These are phyloP conservation scores for Neolamprologus fasciatus DNA, from an alignment of 2,113 vertebrate species.

Conservation along the genomic window DNA sequence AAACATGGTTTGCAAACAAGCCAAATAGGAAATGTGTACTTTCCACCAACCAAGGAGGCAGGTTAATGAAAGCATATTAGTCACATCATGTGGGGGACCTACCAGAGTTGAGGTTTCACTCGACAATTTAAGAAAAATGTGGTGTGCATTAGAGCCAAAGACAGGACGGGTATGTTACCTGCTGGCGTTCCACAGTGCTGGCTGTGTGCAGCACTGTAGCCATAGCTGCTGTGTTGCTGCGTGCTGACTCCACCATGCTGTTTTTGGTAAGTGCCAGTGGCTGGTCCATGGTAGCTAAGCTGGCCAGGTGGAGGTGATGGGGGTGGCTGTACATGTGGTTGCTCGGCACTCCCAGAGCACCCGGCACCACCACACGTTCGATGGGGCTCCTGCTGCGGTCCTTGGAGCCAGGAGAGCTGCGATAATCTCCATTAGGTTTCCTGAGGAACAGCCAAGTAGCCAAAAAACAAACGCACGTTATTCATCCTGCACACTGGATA, in stretches of 20 bases:
- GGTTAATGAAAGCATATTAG: not conserved
- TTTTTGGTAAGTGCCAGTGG: slow-evolving; percentile 96
- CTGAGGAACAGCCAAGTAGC: slow-evolving; percentile 25
- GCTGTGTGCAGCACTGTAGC: slow-evolving; percentile 67
- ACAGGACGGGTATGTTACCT: slow-evolving; percentile 69
- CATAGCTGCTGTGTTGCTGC: slow-evolving; percentile 62
- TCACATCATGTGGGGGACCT: not conserved
- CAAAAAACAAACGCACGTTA: not conserved
- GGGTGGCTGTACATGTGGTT: slow-evolving; percentile 79
- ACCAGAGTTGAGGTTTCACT: not conserved
- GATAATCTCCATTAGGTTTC: slow-evolving; percentile 90
- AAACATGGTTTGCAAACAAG: not conserved
- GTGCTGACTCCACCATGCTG: slow-evolving; percentile 79
- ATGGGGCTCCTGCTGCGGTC: slow-evolving; percentile 91
- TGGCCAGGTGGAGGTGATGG: slow-evolving; percentile 79
- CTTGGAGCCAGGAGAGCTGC: slow-evolving; percentile 63
- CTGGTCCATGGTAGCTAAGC: slow-evolving; percentile 86
- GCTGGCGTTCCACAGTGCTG: slow-evolving; percentile 85
- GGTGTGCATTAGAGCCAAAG: not conserved
- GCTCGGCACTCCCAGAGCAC: slow-evolving; percentile 75
- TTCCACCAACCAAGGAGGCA: not conserved
- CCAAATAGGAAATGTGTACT: not conserved
- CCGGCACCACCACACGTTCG: slow-evolving; percentile 78
- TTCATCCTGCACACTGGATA: not conserved
- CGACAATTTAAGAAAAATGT: not conserved